Evolutionary conservation across 1,140 invertebrate genomes (phyloP), one percentile per base, ranked within the genome.

Genomic region (Dermatophagoides farinae): DNA sequence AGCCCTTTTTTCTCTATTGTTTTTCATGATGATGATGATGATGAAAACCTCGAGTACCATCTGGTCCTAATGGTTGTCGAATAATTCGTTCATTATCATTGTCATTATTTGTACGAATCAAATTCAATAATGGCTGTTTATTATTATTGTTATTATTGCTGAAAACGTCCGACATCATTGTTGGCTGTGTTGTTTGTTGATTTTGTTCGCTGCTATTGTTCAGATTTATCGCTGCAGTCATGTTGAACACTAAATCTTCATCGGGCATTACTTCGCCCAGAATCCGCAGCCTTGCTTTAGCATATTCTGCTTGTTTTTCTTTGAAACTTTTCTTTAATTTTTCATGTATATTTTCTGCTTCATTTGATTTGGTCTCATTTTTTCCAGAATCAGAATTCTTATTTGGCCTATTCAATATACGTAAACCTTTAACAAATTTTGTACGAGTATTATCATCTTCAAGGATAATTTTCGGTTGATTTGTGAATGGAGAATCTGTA

Each of bases 301-400:
- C 63, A 47, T 64, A 64, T 43, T 64, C 63, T 11, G 60, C 63
- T 60, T 59, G 61, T 47, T 61, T 37, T 54, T 64, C 63, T 59
- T 64, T 39, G 37, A 49, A 59, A 23, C 41, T 64, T 55, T 62
- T 64, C 14, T 14, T 14, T 37, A 38, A n/a, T 22, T 41, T 10
- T 38, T 44, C 10, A 41, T 20, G 22, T 22, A 12, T 37, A 31
- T 55, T 55, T 14, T 18, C 53, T 22, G 12, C 51, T 18, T 11
- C 31, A 14, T 20, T 53, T 46, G 43, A 44, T n/a, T 20, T 23
- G 9, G 44, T 25, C 6, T 51, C 58, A 10, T 55, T 61, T 38
- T 58, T 50, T 14, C 25, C 55, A 14, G 12, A 12, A 38, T 59
- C 61, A 25, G 20, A 12, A 23, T 54, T 60, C 37, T 59, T 18